A percentile compares a stretch with the other conserved stretches of the same genome.
Evolutionary conservation across 2,113 vertebrate genomes (phyloP).

Genomic region (Sphaerodactylus townsendi): DNA sequence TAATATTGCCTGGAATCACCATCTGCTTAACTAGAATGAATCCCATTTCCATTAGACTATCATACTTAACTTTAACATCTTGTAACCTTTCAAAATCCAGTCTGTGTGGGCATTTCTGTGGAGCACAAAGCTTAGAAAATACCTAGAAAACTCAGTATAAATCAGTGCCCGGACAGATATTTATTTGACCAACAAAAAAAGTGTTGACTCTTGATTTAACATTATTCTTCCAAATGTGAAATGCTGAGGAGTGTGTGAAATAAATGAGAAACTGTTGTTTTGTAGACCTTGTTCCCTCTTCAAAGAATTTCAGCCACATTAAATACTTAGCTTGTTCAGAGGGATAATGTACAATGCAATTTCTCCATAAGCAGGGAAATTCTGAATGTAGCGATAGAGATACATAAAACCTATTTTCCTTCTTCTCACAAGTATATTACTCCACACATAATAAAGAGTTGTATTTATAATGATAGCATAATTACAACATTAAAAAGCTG

Average conservation of each 20-base stretch:
- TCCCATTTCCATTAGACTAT: conserved; percentile 7
- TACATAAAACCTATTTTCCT: background rate
- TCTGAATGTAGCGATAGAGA: background rate
- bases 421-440: background rate
- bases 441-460: conserved; percentile 19
- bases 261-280: background rate
- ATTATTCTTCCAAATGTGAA: background rate
- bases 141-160: conserved; percentile 4
- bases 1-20: background rate
- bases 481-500: conserved; percentile 10
- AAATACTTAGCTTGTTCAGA: background rate
- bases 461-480: conserved; percentile 12
- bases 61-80: background rate
- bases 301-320: background rate
- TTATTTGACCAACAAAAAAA: conserved; percentile 3
- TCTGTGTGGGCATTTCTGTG: background rate
- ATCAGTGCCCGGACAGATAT: background rate
- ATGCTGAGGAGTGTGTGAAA: background rate
- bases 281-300: background rate
- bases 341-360: background rate
- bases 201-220: background rate
- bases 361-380: conserved; percentile 8
- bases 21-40: conserved; percentile 5
- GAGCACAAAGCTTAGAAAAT: background rate
- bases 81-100: background rate